Evolutionary conservation across 2,113 vertebrate species (phyloP).

Genomic region (Sminthopsis crassicaudata): DNA sequence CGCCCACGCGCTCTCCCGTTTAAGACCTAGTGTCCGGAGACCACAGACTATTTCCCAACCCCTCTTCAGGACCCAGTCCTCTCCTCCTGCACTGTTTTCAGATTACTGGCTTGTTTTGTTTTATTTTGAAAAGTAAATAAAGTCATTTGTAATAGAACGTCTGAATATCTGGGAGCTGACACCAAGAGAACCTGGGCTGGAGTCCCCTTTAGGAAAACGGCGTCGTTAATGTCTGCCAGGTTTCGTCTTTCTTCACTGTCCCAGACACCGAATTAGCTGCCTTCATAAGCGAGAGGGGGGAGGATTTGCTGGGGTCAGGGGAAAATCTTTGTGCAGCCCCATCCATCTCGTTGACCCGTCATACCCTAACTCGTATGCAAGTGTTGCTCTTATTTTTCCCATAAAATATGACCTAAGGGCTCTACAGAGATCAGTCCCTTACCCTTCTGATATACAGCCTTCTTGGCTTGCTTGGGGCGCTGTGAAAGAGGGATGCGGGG

Average conservation of each 20-base stretch:
- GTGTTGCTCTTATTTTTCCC: neutral
- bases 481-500: neutral
- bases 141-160: slow-evolving; percentile 23
- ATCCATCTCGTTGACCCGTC: neutral
- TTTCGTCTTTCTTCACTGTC: neutral
- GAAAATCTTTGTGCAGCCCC: neutral
- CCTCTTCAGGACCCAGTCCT: neutral
- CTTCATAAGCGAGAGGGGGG: slow-evolving; percentile 10
- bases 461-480: neutral
- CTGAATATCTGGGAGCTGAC: neutral
- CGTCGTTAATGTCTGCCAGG: neutral
- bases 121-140: neutral
- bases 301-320: neutral
- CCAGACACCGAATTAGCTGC: neutral
- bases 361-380: neutral
- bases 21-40: slow-evolving; percentile 83
- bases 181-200: neutral
- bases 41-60: slow-evolving; percentile 36
- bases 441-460: neutral
- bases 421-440: neutral
- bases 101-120: slow-evolving; percentile 1
- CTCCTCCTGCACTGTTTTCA: too few relatives aligned
- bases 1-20: slow-evolving; percentile 77
- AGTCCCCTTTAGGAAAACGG: neutral
- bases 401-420: neutral